A percentile compares a stretch with the other conserved stretches of the same genome.
These are phyloP conservation scores for Sylvilagus bachmani DNA, from an alignment of 2,113 vertebrate species.

Conservation along the genomic window DNA sequence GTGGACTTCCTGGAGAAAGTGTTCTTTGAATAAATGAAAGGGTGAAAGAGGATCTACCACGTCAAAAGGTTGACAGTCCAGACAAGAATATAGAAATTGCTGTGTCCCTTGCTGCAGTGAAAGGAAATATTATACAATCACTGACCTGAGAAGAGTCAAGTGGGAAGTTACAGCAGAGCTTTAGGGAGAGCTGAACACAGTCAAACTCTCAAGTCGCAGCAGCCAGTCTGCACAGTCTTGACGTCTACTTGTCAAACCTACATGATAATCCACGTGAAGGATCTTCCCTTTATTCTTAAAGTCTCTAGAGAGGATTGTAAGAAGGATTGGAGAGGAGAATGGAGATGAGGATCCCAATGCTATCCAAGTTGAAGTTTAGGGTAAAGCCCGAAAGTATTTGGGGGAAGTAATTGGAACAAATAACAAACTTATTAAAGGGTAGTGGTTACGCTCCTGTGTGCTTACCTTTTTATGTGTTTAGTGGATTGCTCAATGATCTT, in stretches of 20 bases:
- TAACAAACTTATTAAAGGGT: background rate
- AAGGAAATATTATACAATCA: background rate
- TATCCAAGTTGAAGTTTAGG: background rate
- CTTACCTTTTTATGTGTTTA: background rate
- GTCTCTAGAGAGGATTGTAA: background rate
- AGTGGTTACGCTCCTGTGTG: background rate
- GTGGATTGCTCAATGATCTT: background rate
- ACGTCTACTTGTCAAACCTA: no score
- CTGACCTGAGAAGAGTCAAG: rapidly evolving
- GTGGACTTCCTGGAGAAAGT: background rate
- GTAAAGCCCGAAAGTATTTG: background rate
- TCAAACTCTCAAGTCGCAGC: background rate
- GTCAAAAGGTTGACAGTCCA: background rate
- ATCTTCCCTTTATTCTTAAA: background rate
- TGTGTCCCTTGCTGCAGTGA: rapidly evolving
- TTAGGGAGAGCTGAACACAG: background rate
- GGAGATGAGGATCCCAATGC: background rate
- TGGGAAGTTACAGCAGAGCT: rapidly evolving
- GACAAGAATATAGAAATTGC: background rate
- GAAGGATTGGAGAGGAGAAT: background rate
- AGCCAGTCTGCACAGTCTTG: no score
- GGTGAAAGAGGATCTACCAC: background rate
- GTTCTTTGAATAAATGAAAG: background rate
- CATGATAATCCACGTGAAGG: background rate
- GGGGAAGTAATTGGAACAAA: background rate